Percentiles rank a stretch among this genome's conserved stretches.
Conservation (phyloP, 2,797 vertebrate genomes). For the Phataginus tricuspis region DNA sequence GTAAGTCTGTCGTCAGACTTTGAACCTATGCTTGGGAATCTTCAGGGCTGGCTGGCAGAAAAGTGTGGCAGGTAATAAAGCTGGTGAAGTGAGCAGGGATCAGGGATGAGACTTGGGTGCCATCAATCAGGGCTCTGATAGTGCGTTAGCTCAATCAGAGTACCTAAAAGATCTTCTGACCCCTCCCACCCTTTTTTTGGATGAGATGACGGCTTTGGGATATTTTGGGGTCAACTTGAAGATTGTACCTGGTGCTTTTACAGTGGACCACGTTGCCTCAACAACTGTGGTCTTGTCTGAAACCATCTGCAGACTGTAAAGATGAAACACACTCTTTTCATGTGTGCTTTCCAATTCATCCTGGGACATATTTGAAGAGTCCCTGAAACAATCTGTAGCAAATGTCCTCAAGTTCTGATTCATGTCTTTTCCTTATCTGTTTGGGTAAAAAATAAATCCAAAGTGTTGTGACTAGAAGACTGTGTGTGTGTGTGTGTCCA, state of each 20-base stretch:
- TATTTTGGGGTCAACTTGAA: background rate
- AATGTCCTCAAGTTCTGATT: background rate
- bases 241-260: background rate
- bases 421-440: background rate
- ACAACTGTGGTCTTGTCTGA: background rate
- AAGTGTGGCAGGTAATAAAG: too few relatives aligned
- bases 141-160: background rate
- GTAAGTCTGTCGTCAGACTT: background rate
- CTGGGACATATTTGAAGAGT: background rate
- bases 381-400: background rate
- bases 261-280: background rate
- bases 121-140: background rate
- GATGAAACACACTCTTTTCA: background rate
- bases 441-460: background rate
- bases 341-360: background rate
- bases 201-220: background rate
- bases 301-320: background rate
- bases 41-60: background rate
- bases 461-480: background rate
- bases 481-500: background rate
- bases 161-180: background rate
- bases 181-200: background rate
- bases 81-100: background rate
- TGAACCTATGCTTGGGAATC: background rate
- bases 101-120: background rate